Base-by-base conservation (phyloP, 2,113 vertebrate species). In the Grus americana region DNA sequence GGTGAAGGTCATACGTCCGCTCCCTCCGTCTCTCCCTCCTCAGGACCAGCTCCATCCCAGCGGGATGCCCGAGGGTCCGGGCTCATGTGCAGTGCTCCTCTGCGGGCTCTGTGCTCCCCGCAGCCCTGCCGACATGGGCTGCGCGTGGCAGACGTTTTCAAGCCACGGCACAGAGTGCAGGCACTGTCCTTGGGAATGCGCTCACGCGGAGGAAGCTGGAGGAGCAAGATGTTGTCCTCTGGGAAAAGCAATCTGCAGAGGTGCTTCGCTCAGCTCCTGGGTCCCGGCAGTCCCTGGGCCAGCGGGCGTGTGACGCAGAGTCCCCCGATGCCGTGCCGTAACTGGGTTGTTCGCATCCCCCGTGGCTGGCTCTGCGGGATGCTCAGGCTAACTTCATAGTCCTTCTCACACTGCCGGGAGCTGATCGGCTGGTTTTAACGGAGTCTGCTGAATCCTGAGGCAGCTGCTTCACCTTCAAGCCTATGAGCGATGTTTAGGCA, bases 101-200 rank as follows among this genome's bases (percentile, higher is more conserved):
- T 11, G 96, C 2, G 14, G 67, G 78, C 57, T 55, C 81, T 2
- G 66, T 12, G 76, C 55, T 27, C 52, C 76, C 44, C 1, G 22
- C 74, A 40, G 90, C 52, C 40, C 46, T 4, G 4, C 34, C 5
- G 1, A 8, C 55, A 9, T 6, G 1, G 62, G 65, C 90, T 46
- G 62, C 1, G n/a, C 4, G 32, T 0, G 54, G 62, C 54, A 30
- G 61, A 24, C 8, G 11, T 16, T 36, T 2, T 42, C 72, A 11
- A 3, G 4, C 19, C 12, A 5, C 18, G 5, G 62, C 30, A 4
- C 49, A 5, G 57, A 6, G 19, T 4, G 79, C 74, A 2, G 10
- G 68, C 32, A 46, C 63, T 49, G 96, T 84, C 94, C 91, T 92
- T 95, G 95, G 94, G 63, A 88, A 86, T 3, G 82, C 42, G 30